Evolutionary conservation across 1,140 invertebrate genomes (phyloP).

Genomic region (Ceratina australensis): DNA sequence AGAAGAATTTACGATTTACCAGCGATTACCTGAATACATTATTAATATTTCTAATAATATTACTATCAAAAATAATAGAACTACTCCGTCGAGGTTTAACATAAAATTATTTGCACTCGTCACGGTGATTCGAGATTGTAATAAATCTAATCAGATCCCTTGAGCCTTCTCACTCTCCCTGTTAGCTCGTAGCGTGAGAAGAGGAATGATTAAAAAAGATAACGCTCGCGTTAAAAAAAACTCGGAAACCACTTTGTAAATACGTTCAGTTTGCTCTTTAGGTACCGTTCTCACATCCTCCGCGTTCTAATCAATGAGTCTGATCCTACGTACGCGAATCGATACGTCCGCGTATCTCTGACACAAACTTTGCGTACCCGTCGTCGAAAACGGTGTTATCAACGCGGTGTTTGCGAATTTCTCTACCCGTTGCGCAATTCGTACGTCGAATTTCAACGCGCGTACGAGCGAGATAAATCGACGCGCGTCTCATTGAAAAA

Average conservation of each 20-base stretch:
- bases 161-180: too few species aligned
- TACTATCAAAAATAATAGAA: too few species aligned
- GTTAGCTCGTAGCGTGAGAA: constrained; percentile 19
- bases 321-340: constrained; percentile 18
- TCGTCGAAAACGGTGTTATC: constrained; percentile 33
- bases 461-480: not conserved
- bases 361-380: not conserved
- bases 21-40: too few species aligned
- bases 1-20: too few species aligned
- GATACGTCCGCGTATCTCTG: constrained; percentile 1
- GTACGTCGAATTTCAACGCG: not conserved
- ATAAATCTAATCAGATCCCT: too few species aligned
- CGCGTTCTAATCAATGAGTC: constrained; percentile 14
- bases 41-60: too few species aligned
- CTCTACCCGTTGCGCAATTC: constrained; percentile 1
- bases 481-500: too few species aligned
- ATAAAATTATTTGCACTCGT: too few species aligned
- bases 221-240: constrained; percentile 17
- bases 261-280: constrained; percentile 53
- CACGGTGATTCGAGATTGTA: too few species aligned
- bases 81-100: too few species aligned
- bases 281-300: constrained; percentile 59
- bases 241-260: constrained; percentile 36
- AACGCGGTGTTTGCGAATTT: constrained; percentile 1
- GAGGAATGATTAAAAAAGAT: constrained; percentile 16